Conservation (phyloP, 1,140 invertebrate species). For the Eupristina koningsbergeri region DNA sequence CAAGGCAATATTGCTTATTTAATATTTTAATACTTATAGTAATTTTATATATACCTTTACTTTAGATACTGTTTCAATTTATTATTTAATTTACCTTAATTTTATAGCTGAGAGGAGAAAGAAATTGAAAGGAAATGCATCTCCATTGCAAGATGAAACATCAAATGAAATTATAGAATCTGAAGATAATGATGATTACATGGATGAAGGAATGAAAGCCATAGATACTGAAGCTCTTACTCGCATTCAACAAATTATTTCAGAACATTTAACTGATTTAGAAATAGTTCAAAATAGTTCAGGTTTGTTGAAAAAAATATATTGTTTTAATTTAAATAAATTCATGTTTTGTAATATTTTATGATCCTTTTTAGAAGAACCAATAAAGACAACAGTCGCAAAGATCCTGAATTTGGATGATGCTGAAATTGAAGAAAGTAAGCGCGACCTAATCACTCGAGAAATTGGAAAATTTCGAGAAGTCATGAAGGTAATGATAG, state of each 20-base stretch:
- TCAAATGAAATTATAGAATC: constrained; percentile 71
- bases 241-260: constrained; percentile 84
- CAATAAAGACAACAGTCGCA: constrained; percentile 75
- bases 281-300: constrained; percentile 75
- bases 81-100: not conserved
- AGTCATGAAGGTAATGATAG: constrained; percentile 90
- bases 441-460: constrained; percentile 93
- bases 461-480: constrained; percentile 98
- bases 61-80: not conserved
- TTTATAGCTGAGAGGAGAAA: constrained; percentile 76
- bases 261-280: constrained; percentile 87
- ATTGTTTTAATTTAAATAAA: not conserved
- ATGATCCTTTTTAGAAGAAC: constrained; percentile 72
- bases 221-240: constrained; percentile 82
- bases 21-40: too few species aligned
- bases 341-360: not conserved
- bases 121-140: constrained; percentile 75
- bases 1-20: too few species aligned
- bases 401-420: constrained; percentile 82
- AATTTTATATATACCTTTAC: too few species aligned
- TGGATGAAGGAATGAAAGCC: constrained; percentile 85
- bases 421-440: constrained; percentile 95
- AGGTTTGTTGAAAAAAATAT: constrained; percentile 55
- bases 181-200: constrained; percentile 80
- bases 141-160: constrained; percentile 76